Evolutionary conservation across 1,140 invertebrate genomes (phyloP).

Genomic region (Halesus radiatus): DNA sequence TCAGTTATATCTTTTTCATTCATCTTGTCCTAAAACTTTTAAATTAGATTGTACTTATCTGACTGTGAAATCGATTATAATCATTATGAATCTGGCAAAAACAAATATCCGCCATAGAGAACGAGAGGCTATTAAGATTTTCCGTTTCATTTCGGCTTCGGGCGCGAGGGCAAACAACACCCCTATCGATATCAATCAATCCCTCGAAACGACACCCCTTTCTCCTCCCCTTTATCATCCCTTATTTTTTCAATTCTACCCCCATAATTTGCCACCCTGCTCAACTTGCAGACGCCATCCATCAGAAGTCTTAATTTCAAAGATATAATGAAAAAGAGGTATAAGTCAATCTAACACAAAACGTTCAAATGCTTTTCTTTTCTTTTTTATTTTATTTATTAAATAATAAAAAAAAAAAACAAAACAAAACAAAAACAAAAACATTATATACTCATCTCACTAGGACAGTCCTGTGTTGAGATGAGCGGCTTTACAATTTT

Average conservation of each 20-base stretch:
- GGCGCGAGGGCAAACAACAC: conserved; percentile 27
- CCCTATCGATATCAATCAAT: conserved; percentile 51
- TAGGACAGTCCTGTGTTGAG: too few relatives aligned
- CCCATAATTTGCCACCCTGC: neutral
- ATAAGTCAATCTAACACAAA: neutral
- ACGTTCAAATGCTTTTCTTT: too few relatives aligned
- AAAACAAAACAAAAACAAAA: too few relatives aligned
- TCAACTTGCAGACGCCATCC: conserved; percentile 18
- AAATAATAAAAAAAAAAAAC: too few relatives aligned
- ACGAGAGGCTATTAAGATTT: conserved; percentile 5
- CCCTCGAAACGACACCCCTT: conserved; percentile 9
- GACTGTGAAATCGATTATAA: too few relatives aligned
- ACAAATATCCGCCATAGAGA: conserved; percentile 6
- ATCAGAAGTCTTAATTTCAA: conserved; percentile 45
- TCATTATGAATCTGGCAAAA: neutral
- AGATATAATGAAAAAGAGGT: neutral
- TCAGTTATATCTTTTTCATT: too few relatives aligned
- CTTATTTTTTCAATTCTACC: conserved; percentile 1
- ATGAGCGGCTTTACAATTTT: too few relatives aligned
- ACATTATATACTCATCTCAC: too few relatives aligned
- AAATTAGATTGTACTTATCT: too few relatives aligned
- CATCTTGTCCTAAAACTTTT: too few relatives aligned
- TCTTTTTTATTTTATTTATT: too few relatives aligned
- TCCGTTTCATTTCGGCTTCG: conserved; percentile 32
- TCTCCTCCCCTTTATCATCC: neutral